These are phyloP conservation scores for Autographa pulchrina DNA, from an alignment of 2,888 invertebrate species.

Conservation along the genomic window DNA sequence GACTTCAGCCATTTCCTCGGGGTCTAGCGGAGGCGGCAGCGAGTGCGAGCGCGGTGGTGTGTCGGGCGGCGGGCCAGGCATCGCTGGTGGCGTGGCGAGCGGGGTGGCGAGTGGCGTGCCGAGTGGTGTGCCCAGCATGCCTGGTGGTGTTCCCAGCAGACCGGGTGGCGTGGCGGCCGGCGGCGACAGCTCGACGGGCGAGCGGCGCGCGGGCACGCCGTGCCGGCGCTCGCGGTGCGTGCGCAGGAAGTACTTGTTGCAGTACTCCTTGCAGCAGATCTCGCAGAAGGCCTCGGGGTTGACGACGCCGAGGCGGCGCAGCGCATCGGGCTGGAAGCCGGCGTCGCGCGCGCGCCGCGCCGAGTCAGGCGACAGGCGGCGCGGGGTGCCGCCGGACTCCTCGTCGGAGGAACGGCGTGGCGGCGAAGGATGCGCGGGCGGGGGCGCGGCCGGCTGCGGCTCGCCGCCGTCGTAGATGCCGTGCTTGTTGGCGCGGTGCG, in stretches of 20 bases:
- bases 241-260: constrained; percentile 97
- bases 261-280: constrained; percentile 97
- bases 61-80: constrained; percentile 93
- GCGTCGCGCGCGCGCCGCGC: constrained; percentile 92
- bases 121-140: constrained; percentile 58
- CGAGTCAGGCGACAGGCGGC: constrained; percentile 90
- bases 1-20: constrained; percentile 82
- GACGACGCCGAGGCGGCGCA: constrained; percentile 94
- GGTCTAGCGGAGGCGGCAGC: constrained; percentile 76
- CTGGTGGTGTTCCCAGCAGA: constrained; percentile 55
- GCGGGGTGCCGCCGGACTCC: constrained; percentile 87
- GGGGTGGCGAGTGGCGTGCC: constrained; percentile 90
- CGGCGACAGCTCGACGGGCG: constrained; percentile 87
- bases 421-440: constrained; percentile 85
- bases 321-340: constrained; percentile 92
- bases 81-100: constrained; percentile 90
- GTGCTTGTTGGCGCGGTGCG: constrained; percentile 99
- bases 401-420: constrained; percentile 83
- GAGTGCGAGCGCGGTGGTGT: constrained; percentile 81
- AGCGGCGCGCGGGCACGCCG: constrained; percentile 90
- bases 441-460: constrained; percentile 77
- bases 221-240: constrained; percentile 98
- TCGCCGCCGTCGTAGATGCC: constrained; percentile 94
- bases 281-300: constrained; percentile 98
- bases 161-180: constrained; percentile 77